A percentile compares a stretch with the other conserved stretches of the same genome.
These are phyloP conservation scores for Centruroides sculpturatus DNA, from an alignment of 1,140 invertebrate species.

Conservation along the genomic window DNA sequence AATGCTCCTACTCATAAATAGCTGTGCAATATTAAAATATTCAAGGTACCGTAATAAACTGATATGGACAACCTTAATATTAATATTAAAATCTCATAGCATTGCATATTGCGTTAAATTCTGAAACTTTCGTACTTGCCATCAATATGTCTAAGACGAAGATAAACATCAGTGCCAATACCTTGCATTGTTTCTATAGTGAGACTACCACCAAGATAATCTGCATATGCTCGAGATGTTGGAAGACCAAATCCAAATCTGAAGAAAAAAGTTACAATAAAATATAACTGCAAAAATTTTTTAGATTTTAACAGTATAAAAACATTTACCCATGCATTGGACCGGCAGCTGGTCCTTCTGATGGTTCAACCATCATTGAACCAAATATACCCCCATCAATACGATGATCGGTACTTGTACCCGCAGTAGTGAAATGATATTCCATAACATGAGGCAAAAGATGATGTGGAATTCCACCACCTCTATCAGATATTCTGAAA, in stretches of 20 bases:
- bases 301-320: neutral
- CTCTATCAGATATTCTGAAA: conserved; percentile 40
- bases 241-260: conserved; percentile 47
- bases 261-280: neutral
- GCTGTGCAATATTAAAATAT: no score
- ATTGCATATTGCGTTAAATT: conserved; percentile 27
- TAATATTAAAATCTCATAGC: neutral
- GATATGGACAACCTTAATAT: no score
- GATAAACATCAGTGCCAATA: conserved; percentile 43
- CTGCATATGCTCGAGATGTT: conserved; percentile 41
- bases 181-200: conserved; percentile 42
- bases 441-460: conserved; percentile 35
- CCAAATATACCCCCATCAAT: conserved; percentile 32
- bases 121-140: conserved; percentile 39
- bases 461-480: conserved; percentile 41
- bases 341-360: conserved; percentile 31
- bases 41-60: no score
- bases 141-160: conserved; percentile 41
- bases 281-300: no score
- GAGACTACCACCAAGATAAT: conserved; percentile 41
- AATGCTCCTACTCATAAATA: no score
- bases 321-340: conserved; percentile 39
- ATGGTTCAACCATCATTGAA: conserved; percentile 33
- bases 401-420: conserved; percentile 24
- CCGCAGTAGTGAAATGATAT: conserved; percentile 43